phyloP scores from a whole-genome alignment of 2,888 invertebrate genomes.

The Drosophila neoperkinsi region DNA sequence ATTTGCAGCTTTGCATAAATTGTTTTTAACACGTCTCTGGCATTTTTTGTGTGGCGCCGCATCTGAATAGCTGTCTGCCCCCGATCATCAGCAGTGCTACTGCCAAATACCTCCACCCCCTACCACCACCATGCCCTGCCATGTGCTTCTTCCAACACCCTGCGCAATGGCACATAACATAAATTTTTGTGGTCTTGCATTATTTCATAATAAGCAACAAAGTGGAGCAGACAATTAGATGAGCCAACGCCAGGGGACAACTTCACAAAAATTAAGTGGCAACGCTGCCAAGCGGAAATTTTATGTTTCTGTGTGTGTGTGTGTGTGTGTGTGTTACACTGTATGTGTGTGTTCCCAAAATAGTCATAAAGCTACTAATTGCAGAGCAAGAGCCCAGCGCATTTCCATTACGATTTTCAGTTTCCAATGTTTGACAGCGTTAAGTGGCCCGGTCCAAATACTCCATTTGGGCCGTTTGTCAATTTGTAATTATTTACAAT shows the following conservation, averaged over 20 bases:
- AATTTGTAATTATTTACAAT: slow-evolving; percentile 53
- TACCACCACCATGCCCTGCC: no score
- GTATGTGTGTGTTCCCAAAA: slow-evolving; percentile 50
- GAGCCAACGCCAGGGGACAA: slow-evolving; percentile 57
- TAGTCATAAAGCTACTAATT: slow-evolving; percentile 63
- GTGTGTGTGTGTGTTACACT: neutral
- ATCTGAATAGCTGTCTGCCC: slow-evolving; percentile 23
- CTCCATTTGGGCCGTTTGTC: slow-evolving; percentile 15
- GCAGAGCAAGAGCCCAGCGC: slow-evolving; percentile 30
- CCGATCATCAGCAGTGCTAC: slow-evolving; percentile 18
- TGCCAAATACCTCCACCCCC: neutral
- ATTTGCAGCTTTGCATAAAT: slow-evolving; percentile 61
- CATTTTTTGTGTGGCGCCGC: slow-evolving; percentile 38
- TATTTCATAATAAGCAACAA: slow-evolving; percentile 67
- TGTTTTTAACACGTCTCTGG: slow-evolving; percentile 64
- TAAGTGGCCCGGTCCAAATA: slow-evolving; percentile 12
- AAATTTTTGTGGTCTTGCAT: slow-evolving; percentile 64
- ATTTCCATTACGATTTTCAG: slow-evolving; percentile 34
- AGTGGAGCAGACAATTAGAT: slow-evolving; percentile 67
- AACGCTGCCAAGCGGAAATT: slow-evolving; percentile 40
- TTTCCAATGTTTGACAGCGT: slow-evolving; percentile 47
- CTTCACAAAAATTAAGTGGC: slow-evolving; percentile 70
- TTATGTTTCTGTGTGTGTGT: slow-evolving; percentile 9
- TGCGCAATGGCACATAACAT: slow-evolving; percentile 32
- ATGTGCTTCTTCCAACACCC: slow-evolving; percentile 1